Conservation (phyloP, 30 jellyfish, hydroid and myxozoan genomes). For the Rhopilema esculentum region DNA sequence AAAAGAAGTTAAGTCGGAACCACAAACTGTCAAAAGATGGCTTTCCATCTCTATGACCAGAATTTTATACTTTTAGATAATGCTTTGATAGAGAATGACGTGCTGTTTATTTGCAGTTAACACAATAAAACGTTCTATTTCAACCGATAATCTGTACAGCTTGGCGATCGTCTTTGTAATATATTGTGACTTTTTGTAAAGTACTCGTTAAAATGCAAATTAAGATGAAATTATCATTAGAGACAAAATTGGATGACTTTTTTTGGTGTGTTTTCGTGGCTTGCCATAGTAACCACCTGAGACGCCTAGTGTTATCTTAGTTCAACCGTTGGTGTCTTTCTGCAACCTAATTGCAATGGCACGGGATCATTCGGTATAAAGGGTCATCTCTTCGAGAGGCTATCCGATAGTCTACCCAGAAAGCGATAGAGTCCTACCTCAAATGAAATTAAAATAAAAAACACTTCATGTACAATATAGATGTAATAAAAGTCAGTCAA, state of each 20-base stretch:
- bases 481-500: no score
- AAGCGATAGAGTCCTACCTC: no score
- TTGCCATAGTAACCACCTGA: neutral
- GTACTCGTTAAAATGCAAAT: no score
- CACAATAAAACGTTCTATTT: neutral
- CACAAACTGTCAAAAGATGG: slow-evolving; percentile 27
- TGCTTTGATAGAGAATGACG: neutral
- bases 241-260: neutral
- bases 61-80: neutral
- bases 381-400: no score
- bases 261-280: neutral
- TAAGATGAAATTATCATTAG: neutral
- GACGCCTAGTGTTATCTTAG: neutral
- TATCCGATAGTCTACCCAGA: no score
- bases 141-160: neutral
- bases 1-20: slow-evolving; percentile 37
- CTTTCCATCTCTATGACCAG: neutral
- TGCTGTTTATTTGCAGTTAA: neutral
- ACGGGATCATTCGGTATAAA: no score
- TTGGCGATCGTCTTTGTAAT: neutral
- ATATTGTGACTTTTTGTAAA: neutral
- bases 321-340: no score
- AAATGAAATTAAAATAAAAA: no score
- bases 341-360: no score
- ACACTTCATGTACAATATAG: no score